A percentile compares a stretch with the other conserved stretches of the same genome.
These are phyloP conservation scores for Harpagoxenus sublaevis DNA, from an alignment of 2,888 invertebrate species.

Conservation along the genomic window DNA sequence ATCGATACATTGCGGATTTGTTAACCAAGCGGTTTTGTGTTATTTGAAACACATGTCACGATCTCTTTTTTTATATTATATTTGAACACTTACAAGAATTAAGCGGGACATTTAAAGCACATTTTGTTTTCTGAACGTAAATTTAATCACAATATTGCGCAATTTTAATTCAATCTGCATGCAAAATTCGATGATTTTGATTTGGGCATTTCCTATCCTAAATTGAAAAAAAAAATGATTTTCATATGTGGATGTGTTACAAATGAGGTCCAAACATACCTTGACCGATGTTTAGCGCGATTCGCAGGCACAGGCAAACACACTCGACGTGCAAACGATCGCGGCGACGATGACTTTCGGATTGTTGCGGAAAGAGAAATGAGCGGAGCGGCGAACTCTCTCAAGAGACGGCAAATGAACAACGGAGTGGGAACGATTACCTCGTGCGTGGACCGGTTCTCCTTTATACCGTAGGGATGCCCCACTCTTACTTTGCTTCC, in stretches of 20 bases:
- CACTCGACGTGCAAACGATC: slow-evolving; percentile 34
- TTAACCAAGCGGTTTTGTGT: not conserved
- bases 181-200: not conserved
- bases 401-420: slow-evolving; percentile 76
- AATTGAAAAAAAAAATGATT: not conserved
- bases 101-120: not conserved
- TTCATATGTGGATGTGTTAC: not conserved
- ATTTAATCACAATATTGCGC: not conserved
- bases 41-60: not conserved
- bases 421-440: slow-evolving; percentile 79
- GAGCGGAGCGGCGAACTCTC: slow-evolving; percentile 66
- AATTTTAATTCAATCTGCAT: not conserved
- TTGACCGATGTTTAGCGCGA: not conserved
- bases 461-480: slow-evolving; percentile 79
- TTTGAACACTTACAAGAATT: not conserved
- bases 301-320: not conserved
- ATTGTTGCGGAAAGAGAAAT: slow-evolving; percentile 66
- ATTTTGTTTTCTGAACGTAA: not conserved
- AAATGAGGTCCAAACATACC: not conserved
- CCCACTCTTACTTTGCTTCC: slow-evolving; percentile 76
- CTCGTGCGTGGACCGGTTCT: slow-evolving; percentile 83
- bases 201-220: not conserved
- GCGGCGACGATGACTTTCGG: slow-evolving; percentile 51
- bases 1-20: not conserved
- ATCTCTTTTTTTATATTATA: not conserved